These are phyloP conservation scores for Harpagoxenus sublaevis DNA, from an alignment of 2,888 invertebrate species.

Conservation along the genomic window DNA sequence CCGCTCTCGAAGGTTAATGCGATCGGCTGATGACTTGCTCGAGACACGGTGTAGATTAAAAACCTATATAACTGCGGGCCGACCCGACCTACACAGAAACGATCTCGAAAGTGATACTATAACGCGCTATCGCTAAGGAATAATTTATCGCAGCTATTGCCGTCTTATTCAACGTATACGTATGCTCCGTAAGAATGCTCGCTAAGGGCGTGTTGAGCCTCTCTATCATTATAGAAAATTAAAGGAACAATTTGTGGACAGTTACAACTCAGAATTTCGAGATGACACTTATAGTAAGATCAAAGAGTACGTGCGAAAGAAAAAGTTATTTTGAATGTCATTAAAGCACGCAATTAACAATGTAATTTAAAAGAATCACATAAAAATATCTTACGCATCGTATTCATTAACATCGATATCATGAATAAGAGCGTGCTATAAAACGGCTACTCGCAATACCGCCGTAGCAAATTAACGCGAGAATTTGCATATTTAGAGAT, in stretches of 20 bases:
- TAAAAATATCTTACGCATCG: neutral
- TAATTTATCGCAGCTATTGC: constrained; percentile 41
- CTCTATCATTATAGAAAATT: constrained; percentile 26
- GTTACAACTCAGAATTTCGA: neutral
- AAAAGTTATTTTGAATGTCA: neutral
- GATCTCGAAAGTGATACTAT: constrained; percentile 51
- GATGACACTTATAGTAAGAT: neutral
- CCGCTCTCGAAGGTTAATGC: constrained; percentile 58
- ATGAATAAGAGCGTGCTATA: neutral
- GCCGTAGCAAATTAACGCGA: neutral
- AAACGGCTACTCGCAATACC: neutral
- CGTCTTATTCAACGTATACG: constrained; percentile 5
- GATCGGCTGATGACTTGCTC: constrained; percentile 58
- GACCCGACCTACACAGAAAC: constrained; percentile 37
- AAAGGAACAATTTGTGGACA: constrained; percentile 3
- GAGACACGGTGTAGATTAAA: constrained; percentile 54
- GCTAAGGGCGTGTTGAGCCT: neutral
- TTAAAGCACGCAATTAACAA: neutral
- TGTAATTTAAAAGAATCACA: neutral
- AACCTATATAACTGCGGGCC: constrained; percentile 46
- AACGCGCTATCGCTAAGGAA: constrained; percentile 42
- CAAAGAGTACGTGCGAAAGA: neutral
- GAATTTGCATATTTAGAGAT: constrained; percentile 22
- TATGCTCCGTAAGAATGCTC: constrained; percentile 8
- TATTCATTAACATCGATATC: neutral